Base-by-base conservation (phyloP, 2,797 vertebrate species). In the Rhabdophis nuchalis region DNA sequence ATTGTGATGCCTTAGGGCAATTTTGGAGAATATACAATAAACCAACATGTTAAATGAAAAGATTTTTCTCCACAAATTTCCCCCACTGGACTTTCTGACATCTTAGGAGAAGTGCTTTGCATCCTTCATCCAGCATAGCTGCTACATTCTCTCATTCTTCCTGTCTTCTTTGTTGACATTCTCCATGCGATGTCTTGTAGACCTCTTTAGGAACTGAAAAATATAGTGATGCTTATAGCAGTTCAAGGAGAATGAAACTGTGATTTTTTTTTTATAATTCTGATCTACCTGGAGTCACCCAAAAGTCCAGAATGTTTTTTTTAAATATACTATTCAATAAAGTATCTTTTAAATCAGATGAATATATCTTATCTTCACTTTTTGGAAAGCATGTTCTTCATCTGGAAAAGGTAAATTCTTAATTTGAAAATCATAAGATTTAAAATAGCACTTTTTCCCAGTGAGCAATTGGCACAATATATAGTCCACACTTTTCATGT, bases 81-180 rank as follows among this genome's bases (percentile, higher is more conserved):
- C 52, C 54, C 32, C 54, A 11, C 41, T 77, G 10, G 32, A 23
- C 46, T 64, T 88, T 86, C 90, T 25, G 36, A 87, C 86, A 87
- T 29, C 29, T 53, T 41, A 54, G n/a, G 11, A 9, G 56, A 77
- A 18, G n/a, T 18, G 8, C 18, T 87, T 61, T 32, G n/a, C 68
- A 64, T 52, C 89, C 1, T 46, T 56, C 86, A 88, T 88, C 58
- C 91, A 60, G 7, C 56, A 85, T 86, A 92, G 57, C 91, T 90
- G 91, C 50, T 88, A 72, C 2, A 18, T 7, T 29, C 20, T 25
- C 14, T 0, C 6, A 56, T 85, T n/a, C 3, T 9, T 1, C 77
- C 56, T 1, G 56, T 14, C 29, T 93, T 32, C 32, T 27, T 36
- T 27, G 5, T 36, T 41, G 2, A 23, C 0, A 0, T 0, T 2